These are phyloP conservation scores for Rhaphigaster nebulosa DNA, from an alignment of 2,888 invertebrate species.

Conservation along the genomic window DNA sequence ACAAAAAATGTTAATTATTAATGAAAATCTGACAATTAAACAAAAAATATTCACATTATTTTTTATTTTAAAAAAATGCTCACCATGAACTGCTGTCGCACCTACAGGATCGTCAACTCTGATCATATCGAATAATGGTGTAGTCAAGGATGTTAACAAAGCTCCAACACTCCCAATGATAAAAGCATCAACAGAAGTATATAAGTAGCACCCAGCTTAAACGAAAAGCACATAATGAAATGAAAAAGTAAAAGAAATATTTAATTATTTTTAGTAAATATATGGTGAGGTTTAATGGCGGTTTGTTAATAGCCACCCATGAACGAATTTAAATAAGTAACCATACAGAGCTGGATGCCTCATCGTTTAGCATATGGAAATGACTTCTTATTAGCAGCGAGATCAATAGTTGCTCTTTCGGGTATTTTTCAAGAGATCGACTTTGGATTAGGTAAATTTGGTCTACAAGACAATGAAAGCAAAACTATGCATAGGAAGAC, in stretches of 20 bases:
- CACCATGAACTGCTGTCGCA: conserved; percentile 89
- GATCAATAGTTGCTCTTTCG: no score
- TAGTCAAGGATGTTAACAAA: conserved; percentile 77
- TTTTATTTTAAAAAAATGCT: conserved; percentile 65
- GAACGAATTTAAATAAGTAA: no score
- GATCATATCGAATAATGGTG: conserved; percentile 83
- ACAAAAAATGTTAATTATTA: background rate
- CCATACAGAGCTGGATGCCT: no score
- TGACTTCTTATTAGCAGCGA: no score
- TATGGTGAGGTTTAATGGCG: no score
- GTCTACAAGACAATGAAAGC: no score
- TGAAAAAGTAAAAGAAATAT: background rate
- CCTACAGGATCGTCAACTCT: conserved; percentile 93
- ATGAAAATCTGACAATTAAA: background rate
- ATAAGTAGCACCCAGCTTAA: conserved; percentile 86
- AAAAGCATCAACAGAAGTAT: conserved; percentile 88
- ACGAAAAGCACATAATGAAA: conserved; percentile 58
- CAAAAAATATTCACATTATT: background rate
- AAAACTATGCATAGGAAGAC: no score
- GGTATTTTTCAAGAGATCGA: no score
- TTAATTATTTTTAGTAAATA: background rate
- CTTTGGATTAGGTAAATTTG: no score
- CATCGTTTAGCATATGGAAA: no score
- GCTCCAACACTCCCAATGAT: conserved; percentile 87
- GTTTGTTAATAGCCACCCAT: no score